These are phyloP conservation scores for Stenodema calcarata DNA, from an alignment of 2,888 invertebrate genomes.

Conservation along the genomic window DNA sequence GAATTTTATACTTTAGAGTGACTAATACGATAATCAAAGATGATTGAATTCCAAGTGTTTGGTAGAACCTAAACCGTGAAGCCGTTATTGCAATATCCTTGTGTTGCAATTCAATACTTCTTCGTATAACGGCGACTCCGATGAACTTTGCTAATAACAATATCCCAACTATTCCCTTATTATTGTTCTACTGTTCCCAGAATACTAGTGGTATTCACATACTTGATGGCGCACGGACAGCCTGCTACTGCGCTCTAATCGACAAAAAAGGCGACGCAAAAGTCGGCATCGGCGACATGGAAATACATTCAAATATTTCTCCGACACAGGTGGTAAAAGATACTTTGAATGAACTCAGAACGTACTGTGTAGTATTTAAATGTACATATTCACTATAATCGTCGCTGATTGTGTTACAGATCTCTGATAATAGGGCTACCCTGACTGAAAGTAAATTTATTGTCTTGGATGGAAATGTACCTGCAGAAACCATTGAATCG, in stretches of 20 bases:
- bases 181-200: slow-evolving; percentile 51
- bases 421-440: neutral
- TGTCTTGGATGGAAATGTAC: slow-evolving; percentile 84
- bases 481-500: slow-evolving; percentile 70
- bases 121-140: too few relatives aligned
- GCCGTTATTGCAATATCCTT: too few relatives aligned
- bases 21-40: too few relatives aligned
- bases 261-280: slow-evolving; percentile 78
- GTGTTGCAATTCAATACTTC: too few relatives aligned
- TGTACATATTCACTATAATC: too few relatives aligned
- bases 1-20: too few relatives aligned
- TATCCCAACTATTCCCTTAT: too few relatives aligned
- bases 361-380: neutral
- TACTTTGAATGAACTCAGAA: neutral
- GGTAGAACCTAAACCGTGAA: too few relatives aligned
- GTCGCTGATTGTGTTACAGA: neutral
- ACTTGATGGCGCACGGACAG: slow-evolving; percentile 65
- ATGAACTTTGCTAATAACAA: too few relatives aligned
- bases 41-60: too few relatives aligned
- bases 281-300: slow-evolving; percentile 85
- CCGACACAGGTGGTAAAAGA: slow-evolving; percentile 61
- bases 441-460: slow-evolving; percentile 71
- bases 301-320: slow-evolving; percentile 74
- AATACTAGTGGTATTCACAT: slow-evolving; percentile 60
- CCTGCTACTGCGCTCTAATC: slow-evolving; percentile 79